Percentiles rank a stretch among this genome's conserved stretches.
These are phyloP conservation scores for Antechinus stuartii DNA, from an alignment of 2,113 vertebrate species.

Conservation along the genomic window DNA sequence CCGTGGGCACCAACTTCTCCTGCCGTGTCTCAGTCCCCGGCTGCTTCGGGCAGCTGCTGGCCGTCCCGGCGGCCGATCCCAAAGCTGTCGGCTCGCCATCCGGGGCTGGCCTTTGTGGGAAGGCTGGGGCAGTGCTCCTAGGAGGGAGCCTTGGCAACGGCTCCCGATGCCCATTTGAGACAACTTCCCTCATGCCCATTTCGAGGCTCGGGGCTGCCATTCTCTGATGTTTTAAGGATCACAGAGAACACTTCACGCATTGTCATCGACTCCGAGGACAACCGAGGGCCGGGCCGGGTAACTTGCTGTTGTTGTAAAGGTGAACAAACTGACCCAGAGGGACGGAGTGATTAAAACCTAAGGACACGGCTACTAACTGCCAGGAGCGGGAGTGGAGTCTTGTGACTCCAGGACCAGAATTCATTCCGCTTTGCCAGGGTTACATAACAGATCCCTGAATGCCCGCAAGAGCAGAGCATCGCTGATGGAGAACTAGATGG, in stretches of 20 bases:
- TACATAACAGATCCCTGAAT: neutral
- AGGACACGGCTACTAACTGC: neutral
- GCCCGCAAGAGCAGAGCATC: neutral
- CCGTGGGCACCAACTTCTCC: accelerated
- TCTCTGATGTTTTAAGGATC: neutral
- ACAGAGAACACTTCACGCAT: neutral
- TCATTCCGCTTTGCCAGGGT: neutral
- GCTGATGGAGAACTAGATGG: neutral
- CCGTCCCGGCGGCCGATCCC: neutral
- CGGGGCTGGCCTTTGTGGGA: neutral
- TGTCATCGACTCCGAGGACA: neutral
- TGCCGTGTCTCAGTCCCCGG: accelerated
- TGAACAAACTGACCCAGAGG: neutral
- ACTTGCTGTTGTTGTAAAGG: neutral
- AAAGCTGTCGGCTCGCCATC: neutral
- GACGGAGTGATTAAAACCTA: neutral
- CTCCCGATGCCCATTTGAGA: too few relatives aligned
- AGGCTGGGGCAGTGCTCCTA: neutral
- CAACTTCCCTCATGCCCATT: neutral
- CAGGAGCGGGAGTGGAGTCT: neutral
- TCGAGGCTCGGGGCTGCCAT: neutral
- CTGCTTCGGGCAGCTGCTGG: neutral
- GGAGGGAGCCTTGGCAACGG: accelerated
- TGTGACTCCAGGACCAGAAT: neutral
- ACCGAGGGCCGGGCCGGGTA: too few relatives aligned